A percentile compares a stretch with the other conserved stretches of the same genome.
Conservation (phyloP, 2,888 invertebrate genomes). For the Drosophila longiperda region DNA sequence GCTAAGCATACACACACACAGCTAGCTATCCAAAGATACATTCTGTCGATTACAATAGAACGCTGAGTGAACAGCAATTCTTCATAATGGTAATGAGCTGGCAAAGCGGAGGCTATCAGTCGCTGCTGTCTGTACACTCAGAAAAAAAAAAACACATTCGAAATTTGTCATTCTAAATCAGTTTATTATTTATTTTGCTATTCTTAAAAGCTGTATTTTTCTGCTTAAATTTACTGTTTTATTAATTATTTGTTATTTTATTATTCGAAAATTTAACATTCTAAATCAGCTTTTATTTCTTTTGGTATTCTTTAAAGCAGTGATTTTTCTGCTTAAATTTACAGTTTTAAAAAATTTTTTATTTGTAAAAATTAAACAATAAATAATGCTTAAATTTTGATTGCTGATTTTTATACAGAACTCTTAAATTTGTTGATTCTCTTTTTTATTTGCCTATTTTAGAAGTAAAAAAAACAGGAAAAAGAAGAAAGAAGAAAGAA, state of each 20-base stretch:
- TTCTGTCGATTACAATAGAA: conserved; percentile 55
- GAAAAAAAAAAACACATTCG: not conserved
- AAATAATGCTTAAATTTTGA: no score
- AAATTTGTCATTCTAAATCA: not conserved
- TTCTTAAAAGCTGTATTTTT: not conserved
- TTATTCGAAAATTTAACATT: no score
- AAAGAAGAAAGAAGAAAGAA: not conserved
- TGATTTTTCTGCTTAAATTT: no score
- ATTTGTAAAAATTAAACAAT: no score
- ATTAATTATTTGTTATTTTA: no score
- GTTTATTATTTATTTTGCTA: not conserved
- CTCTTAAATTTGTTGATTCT: no score
- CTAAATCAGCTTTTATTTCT: no score
- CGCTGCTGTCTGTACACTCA: not conserved
- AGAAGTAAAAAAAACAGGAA: no score
- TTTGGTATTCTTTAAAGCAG: no score
- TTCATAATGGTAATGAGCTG: conserved; percentile 59
- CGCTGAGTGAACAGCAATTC: conserved; percentile 41
- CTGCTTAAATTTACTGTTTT: no score
- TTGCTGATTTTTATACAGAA: no score
- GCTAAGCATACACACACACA: conserved; percentile 28
- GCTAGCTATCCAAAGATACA: conserved; percentile 29
- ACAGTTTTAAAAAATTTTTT: no score
- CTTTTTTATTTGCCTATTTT: not conserved
- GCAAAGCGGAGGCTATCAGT: not conserved